Evolutionary conservation across 1,140 invertebrate species (phyloP).

Genomic region (Zophobas morio): DNA sequence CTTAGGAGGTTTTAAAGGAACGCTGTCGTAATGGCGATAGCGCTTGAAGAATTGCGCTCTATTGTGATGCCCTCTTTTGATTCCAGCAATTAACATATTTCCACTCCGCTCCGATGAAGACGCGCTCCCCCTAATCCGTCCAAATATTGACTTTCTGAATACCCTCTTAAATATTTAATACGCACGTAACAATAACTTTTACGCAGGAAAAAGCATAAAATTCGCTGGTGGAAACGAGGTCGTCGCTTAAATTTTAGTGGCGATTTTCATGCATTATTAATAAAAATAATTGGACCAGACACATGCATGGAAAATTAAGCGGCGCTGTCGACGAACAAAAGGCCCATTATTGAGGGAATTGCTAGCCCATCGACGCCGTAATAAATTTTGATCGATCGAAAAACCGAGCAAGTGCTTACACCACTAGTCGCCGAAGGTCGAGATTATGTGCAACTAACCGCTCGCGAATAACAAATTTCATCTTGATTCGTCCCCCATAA

Average conservation of each 20-base stretch:
- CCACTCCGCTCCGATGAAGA: too few relatives aligned
- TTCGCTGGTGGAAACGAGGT: conserved; percentile 10
- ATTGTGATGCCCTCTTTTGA: not conserved
- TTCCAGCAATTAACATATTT: conserved; percentile 10
- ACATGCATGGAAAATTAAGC: not conserved
- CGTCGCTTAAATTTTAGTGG: not conserved
- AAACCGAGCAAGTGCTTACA: not conserved
- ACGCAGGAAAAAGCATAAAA: conserved; percentile 6
- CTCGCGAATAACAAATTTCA: conserved; percentile 9
- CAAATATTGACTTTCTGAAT: conserved; percentile 21
- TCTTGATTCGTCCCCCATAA: conserved; percentile 17
- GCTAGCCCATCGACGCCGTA: not conserved
- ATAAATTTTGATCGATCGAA: conserved; percentile 30
- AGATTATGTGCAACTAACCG: conserved; percentile 10
- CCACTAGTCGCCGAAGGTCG: too few relatives aligned
- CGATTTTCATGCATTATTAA: not conserved
- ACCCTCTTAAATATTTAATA: conserved; percentile 26
- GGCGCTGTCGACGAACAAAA: not conserved
- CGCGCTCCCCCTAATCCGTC: too few relatives aligned
- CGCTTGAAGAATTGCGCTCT: not conserved
- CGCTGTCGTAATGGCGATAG: not conserved
- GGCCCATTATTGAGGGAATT: not conserved
- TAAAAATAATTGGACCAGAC: not conserved
- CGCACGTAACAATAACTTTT: conserved; percentile 5
- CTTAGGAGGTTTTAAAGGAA: not conserved